Conservation (phyloP, 2,888 invertebrate genomes). For the Clivina fossor region DNA sequence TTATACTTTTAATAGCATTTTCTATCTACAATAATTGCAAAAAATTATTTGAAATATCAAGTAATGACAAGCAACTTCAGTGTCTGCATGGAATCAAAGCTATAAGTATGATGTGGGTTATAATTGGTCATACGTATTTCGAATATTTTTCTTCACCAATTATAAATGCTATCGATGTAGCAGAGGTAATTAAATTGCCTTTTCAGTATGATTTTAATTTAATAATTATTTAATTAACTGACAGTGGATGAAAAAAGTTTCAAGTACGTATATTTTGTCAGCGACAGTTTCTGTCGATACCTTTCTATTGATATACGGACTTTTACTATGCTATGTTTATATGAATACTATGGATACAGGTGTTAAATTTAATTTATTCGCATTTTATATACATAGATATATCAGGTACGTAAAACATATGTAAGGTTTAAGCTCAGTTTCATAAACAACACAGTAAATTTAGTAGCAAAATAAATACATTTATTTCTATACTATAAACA, state of each 20-base stretch:
- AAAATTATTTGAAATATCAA: constrained; percentile 50
- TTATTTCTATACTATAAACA: too few relatives aligned
- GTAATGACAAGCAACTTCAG: constrained; percentile 49
- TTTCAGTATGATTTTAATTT: too few relatives aligned
- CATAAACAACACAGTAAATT: too few relatives aligned
- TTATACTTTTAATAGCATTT: constrained; percentile 45
- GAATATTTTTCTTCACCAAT: constrained; percentile 28
- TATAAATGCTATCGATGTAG: constrained; percentile 7
- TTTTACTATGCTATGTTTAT: constrained; percentile 55
- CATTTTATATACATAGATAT: constrained; percentile 53
- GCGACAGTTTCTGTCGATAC: constrained; percentile 63
- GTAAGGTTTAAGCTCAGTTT: too few relatives aligned
- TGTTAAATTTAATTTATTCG: constrained; percentile 46
- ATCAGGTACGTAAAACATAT: constrained; percentile 50
- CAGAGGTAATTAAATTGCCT: constrained; percentile 8
- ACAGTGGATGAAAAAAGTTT: constrained; percentile 43
- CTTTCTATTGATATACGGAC: constrained; percentile 64
- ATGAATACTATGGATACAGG: constrained; percentile 46
- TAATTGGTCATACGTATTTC: constrained; percentile 50
- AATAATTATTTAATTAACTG: too few relatives aligned
- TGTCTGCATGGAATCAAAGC: constrained; percentile 55
- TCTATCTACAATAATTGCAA: constrained; percentile 54
- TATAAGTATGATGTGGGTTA: constrained; percentile 57
- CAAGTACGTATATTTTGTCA: constrained; percentile 47
- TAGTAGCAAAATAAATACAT: too few relatives aligned